These are phyloP conservation scores for Hermaeophaga mercurialis DNA, from an alignment of 2,888 invertebrate genomes.

Conservation along the genomic window DNA sequence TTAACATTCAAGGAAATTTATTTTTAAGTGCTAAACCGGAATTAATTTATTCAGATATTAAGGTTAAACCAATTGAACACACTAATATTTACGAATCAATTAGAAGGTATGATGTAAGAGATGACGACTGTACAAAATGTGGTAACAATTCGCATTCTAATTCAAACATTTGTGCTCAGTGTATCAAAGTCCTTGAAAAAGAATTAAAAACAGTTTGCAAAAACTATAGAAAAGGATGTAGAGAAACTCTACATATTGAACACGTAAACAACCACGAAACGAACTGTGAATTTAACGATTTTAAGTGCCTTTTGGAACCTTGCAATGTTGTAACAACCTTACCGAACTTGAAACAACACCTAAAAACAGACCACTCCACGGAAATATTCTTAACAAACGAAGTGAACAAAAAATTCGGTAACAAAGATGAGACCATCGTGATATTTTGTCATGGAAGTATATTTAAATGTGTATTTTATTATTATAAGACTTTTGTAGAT, in stretches of 20 bases:
- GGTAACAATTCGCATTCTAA: constrained; percentile 26
- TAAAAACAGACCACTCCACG: constrained; percentile 39
- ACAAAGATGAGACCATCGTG: constrained; percentile 42
- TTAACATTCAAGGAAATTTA: constrained; percentile 36
- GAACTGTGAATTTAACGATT: constrained; percentile 45
- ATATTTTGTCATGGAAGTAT: constrained; percentile 43
- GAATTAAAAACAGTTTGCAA: constrained; percentile 42
- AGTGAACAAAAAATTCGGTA: constrained; percentile 33
- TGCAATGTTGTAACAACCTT: constrained; percentile 37
- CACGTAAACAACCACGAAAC: constrained; percentile 42
- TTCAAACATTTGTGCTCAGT: constrained; percentile 41
- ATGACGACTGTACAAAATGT: constrained; percentile 38
- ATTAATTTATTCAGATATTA: constrained; percentile 33
- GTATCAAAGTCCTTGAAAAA: constrained; percentile 39
- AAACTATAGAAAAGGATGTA: constrained; percentile 45
- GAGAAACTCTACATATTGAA: constrained; percentile 34
- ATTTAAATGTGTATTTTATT: constrained; percentile 46
- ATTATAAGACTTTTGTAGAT: constrained; percentile 45
- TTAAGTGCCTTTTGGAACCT: constrained; percentile 42
- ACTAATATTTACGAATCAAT: constrained; percentile 36
- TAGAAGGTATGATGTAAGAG: background rate
- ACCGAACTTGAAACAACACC: constrained; percentile 38
- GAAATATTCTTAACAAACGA: constrained; percentile 37
- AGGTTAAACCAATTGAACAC: constrained; percentile 12
- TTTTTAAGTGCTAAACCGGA: constrained; percentile 29